Evolutionary conservation across 2,888 invertebrate species (phyloP).

Genomic region (Andricus quercusramuli): DNA sequence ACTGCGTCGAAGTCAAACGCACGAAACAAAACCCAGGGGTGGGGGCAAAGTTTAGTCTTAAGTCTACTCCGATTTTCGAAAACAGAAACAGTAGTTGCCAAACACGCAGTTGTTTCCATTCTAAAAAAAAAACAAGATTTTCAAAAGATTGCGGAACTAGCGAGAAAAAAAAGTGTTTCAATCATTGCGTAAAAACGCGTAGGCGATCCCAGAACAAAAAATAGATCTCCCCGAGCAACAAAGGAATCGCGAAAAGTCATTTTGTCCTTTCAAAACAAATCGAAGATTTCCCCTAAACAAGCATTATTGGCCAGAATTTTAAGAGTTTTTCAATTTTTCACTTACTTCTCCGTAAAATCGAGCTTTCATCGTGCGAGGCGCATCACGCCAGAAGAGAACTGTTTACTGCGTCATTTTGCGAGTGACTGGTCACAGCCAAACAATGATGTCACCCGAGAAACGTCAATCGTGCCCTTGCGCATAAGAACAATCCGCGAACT

Average conservation of each 20-base stretch:
- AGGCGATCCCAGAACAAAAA: slow-evolving; percentile 22
- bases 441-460: slow-evolving; percentile 40
- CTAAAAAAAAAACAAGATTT: neutral
- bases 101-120: neutral
- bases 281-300: neutral
- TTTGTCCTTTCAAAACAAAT: neutral
- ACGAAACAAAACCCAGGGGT: neutral
- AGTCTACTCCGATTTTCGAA: neutral
- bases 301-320: neutral
- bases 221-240: slow-evolving; percentile 26
- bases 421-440: slow-evolving; percentile 54
- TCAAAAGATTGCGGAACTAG: neutral
- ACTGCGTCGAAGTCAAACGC: neutral
- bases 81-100: neutral
- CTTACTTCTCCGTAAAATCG: slow-evolving; percentile 70
- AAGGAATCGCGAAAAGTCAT: slow-evolving; percentile 5
- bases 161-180: slow-evolving; percentile 1
- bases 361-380: slow-evolving; percentile 70
- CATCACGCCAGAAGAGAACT: slow-evolving; percentile 61
- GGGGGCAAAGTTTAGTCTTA: neutral
- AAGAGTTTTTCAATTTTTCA: slow-evolving; percentile 31
- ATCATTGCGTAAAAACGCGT: slow-evolving; percentile 43
- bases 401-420: slow-evolving; percentile 74
- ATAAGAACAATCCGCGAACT: neutral
- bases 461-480: slow-evolving; percentile 42